Percentiles rank a stretch among this genome's conserved stretches.
phyloP scores from a whole-genome alignment of 2,888 invertebrate species.

The Belgica antarctica region DNA sequence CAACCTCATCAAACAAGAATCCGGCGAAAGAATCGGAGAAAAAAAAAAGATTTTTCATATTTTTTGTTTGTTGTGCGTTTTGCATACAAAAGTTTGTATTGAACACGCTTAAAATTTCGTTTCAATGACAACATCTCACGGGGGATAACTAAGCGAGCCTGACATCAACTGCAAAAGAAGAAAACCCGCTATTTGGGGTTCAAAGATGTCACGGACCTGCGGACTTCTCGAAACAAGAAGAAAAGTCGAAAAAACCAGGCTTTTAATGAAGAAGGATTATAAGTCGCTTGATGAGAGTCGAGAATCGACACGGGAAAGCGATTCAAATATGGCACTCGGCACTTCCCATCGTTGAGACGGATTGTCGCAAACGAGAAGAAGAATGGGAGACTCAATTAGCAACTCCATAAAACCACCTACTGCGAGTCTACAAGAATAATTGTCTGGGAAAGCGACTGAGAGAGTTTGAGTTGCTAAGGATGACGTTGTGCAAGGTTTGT shows the following conservation, averaged over 20 bases:
- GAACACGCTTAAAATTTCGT: background rate
- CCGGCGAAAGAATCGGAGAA: too few relatives aligned
- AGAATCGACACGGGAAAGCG: background rate
- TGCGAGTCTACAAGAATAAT: background rate
- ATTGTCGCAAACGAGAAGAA: background rate
- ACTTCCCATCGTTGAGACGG: background rate
- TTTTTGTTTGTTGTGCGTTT: too few relatives aligned
- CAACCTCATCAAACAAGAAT: too few relatives aligned
- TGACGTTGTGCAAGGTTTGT: too few relatives aligned
- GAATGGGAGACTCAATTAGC: constrained; percentile 4
- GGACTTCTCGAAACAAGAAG: too few relatives aligned
- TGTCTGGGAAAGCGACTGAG: too few relatives aligned
- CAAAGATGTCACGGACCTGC: background rate
- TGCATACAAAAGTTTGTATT: background rate
- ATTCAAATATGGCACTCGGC: background rate
- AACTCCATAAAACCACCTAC: constrained; percentile 7
- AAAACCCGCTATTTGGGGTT: background rate
- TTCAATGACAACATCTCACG: constrained; percentile 11
- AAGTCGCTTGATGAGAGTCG: background rate
- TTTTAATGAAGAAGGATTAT: too few relatives aligned
- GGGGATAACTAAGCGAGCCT: background rate
- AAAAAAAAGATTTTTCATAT: too few relatives aligned
- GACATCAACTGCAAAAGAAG: too few relatives aligned
- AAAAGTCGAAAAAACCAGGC: background rate
- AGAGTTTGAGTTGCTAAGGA: too few relatives aligned